Percentiles rank a stretch among this genome's conserved stretches.
These are phyloP conservation scores for Cheirogaleus medius DNA, from an alignment of 2,113 vertebrate species.

Conservation along the genomic window DNA sequence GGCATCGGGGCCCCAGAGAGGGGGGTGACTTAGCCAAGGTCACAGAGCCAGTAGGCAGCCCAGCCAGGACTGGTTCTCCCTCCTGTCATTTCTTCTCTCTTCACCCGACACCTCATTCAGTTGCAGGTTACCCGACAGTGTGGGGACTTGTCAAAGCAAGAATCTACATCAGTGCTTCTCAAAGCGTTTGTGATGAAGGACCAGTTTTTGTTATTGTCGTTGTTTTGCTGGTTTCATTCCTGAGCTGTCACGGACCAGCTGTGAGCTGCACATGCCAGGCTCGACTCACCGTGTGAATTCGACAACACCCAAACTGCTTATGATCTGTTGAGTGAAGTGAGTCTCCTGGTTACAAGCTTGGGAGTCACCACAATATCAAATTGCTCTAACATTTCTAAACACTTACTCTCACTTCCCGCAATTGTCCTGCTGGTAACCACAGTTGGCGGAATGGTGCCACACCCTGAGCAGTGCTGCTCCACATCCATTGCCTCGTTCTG, in stretches of 20 bases:
- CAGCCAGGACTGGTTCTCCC: no score
- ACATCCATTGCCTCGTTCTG: background rate
- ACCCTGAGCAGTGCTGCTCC: background rate
- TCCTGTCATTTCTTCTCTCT: no score
- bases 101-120: background rate
- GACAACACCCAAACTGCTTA: background rate
- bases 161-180: background rate
- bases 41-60: background rate
- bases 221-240: background rate
- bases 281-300: fast-evolving
- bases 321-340: background rate
- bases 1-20: background rate
- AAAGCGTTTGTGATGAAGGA: background rate
- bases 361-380: background rate
- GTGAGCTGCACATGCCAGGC: background rate
- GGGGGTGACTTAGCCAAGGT: background rate
- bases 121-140: background rate
- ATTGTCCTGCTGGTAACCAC: background rate
- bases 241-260: background rate
- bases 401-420: background rate
- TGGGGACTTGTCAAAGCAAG: background rate
- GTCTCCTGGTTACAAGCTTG: background rate
- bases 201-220: background rate
- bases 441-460: background rate
- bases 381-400: background rate